Percentiles rank a stretch among this genome's conserved stretches.
These are phyloP conservation scores for Columbina picui DNA, from an alignment of 2,113 vertebrate genomes.

Conservation along the genomic window DNA sequence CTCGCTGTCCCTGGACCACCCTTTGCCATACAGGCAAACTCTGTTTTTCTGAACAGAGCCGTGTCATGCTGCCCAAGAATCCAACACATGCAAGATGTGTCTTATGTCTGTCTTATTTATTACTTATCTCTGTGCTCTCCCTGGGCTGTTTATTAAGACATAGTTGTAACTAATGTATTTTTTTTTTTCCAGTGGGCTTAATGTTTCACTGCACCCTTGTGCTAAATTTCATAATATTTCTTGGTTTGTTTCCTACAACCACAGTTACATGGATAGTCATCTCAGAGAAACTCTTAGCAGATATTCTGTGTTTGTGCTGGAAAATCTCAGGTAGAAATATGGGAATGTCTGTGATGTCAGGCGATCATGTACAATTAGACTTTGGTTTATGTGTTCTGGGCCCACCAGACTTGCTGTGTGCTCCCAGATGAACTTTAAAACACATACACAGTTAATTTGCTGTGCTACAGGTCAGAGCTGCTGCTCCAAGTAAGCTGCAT, in stretches of 20 bases:
- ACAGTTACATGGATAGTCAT: not conserved
- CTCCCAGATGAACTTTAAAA: not conserved
- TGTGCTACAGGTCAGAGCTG: not conserved
- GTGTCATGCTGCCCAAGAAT: accelerated
- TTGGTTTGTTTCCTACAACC: not conserved
- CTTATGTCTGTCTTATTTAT: not conserved
- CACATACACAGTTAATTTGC: not conserved
- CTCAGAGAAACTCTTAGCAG: not conserved
- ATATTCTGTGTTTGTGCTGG: not conserved
- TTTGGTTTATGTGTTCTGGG: not conserved
- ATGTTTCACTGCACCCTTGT: not conserved
- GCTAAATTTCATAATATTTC: not conserved
- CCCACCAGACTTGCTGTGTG: not conserved
- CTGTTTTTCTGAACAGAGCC: not conserved
- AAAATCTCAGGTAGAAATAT: not conserved
- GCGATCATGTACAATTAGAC: not conserved
- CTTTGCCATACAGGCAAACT: not conserved
- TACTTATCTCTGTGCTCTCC: not conserved
- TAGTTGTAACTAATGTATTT: not conserved
- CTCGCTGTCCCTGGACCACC: accelerated
- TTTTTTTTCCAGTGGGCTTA: not conserved
- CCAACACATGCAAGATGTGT: not conserved
- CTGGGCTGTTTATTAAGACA: not conserved
- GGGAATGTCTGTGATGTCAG: not conserved
- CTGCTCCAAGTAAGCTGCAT: not conserved